These are phyloP conservation scores for Scylla paramamosain DNA, from an alignment of 1,140 invertebrate genomes.

Conservation along the genomic window DNA sequence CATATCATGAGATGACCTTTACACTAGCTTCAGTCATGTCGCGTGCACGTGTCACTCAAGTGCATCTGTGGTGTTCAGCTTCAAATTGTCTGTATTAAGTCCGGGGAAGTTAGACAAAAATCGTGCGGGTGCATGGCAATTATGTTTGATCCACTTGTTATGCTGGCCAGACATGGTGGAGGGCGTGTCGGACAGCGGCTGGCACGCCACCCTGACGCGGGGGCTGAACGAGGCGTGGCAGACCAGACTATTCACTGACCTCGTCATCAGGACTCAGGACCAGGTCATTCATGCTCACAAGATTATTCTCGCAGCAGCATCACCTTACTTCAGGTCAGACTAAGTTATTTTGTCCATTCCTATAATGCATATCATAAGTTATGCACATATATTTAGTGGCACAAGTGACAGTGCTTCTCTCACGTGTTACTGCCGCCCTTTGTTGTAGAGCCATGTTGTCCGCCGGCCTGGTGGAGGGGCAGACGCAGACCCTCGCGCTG, in stretches of 20 bases:
- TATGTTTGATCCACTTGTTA: neutral
- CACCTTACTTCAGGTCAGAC: constrained; percentile 64
- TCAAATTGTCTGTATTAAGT: too few species aligned
- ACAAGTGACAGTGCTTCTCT: neutral
- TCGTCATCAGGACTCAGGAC: constrained; percentile 60
- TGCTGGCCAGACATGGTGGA: constrained; percentile 58
- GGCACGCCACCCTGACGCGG: constrained; percentile 54
- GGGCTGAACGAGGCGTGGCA: constrained; percentile 57
- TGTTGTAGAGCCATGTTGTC: constrained; percentile 61
- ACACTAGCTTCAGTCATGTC: too few species aligned
- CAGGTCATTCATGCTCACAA: constrained; percentile 66
- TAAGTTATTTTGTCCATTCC: too few species aligned
- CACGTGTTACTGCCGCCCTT: neutral
- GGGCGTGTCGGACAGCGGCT: constrained; percentile 52
- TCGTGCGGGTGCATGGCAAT: too few species aligned
- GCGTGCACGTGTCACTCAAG: too few species aligned
- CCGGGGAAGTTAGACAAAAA: too few species aligned
- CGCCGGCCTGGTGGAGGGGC: constrained; percentile 50
- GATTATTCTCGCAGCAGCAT: constrained; percentile 64
- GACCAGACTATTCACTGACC: constrained; percentile 50
- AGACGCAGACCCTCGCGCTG: constrained; percentile 57
- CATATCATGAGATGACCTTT: too few species aligned
- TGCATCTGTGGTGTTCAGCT: too few species aligned
- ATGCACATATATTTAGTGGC: neutral
- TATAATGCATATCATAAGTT: neutral